phyloP scores from a whole-genome alignment of 2,888 invertebrate species.

The Unio delphinus region DNA sequence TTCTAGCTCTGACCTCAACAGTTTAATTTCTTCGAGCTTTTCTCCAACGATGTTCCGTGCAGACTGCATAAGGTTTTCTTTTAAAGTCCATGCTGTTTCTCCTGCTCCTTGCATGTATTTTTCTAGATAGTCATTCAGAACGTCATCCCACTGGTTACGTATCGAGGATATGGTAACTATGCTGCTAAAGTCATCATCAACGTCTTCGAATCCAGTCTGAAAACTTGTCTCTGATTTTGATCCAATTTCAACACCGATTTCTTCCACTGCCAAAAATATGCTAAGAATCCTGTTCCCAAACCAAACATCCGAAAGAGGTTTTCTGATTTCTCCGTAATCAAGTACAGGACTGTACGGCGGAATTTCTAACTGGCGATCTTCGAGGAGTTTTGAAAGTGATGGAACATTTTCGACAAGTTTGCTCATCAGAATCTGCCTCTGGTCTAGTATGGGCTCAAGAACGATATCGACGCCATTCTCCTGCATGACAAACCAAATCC shows the following conservation, averaged over 20 bases:
- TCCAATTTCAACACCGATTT: constrained; percentile 8
- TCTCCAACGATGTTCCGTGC: constrained; percentile 25
- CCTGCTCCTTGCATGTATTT: constrained; percentile 20
- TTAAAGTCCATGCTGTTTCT: constrained; percentile 10
- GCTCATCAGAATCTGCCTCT: constrained; percentile 10
- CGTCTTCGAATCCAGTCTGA: too few relatives aligned
- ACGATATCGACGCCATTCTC: constrained; percentile 9
- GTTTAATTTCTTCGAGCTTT: constrained; percentile 18
- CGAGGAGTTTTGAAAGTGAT: constrained; percentile 8
- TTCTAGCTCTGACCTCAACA: constrained; percentile 19
- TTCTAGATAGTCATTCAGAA: constrained; percentile 15
- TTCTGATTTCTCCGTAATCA: neutral
- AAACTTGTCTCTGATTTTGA: too few relatives aligned
- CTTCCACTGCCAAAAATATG: constrained; percentile 15
- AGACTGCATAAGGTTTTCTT: constrained; percentile 12
- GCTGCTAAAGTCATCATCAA: constrained; percentile 14
- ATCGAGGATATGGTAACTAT: constrained; percentile 32
- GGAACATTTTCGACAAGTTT: constrained; percentile 14
- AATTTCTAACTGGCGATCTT: constrained; percentile 9
- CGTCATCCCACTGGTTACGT: constrained; percentile 24
- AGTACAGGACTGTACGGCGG: too few relatives aligned
- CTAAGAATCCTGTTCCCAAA: constrained; percentile 9
- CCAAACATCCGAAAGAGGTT: constrained; percentile 9
- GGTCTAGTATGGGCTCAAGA: constrained; percentile 13
- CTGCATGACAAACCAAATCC: constrained; percentile 24